Base-by-base conservation (phyloP, 1,140 invertebrate species). In the Neodiprion fabricii region DNA sequence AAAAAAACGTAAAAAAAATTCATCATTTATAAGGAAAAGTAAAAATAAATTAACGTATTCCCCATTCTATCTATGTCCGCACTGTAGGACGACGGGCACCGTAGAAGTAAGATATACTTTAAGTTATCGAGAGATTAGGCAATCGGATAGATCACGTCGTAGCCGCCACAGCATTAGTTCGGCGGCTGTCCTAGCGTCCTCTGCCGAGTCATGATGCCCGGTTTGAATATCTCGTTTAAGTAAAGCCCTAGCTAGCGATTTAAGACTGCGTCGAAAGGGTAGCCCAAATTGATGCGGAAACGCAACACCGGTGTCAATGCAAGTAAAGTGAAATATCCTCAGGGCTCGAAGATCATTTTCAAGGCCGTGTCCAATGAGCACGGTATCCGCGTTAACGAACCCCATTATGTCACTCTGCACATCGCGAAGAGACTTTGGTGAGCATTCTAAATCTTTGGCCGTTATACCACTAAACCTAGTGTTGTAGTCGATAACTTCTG, bases 361-460 rank as follows among this genome's bases (percentile, higher is more conserved):
- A 53, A 99, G 87, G 9, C 94, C 95, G 86, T 99, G 98, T 0
- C 98, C 98, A 69, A 99, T 93, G 0, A 99, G 87, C 69, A 99
- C 96, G 0, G 96, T 97, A 72, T 97, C 93, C 3, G 92, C 91
- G 67, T 91, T 90, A 72, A 99, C 92, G 70, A 97, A 91, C 40
- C 90, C 90, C 73, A 95, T 89, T 11, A 99, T 85, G 76, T 97
- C 95, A 28, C 92, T 91, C 83, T 99, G 97, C 0, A 99, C 96
- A 79, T 98, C 93, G 70, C 85, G 79, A 1, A 97, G 82, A 1
- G 89, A 91, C 83, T 94, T 96, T 14, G 89, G 92, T 14, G 90
- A 90, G 72, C 79, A 79, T 0, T 71, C 73, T 79, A 95, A 85
- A 82, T 95, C 91, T 71, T 92, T 88, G 67, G 91, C 91, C 5